Evolutionary conservation across 1,140 invertebrate species (phyloP), one percentile per base, ranked within the genome.

Genomic region (Drosophila paulistorum): DNA sequence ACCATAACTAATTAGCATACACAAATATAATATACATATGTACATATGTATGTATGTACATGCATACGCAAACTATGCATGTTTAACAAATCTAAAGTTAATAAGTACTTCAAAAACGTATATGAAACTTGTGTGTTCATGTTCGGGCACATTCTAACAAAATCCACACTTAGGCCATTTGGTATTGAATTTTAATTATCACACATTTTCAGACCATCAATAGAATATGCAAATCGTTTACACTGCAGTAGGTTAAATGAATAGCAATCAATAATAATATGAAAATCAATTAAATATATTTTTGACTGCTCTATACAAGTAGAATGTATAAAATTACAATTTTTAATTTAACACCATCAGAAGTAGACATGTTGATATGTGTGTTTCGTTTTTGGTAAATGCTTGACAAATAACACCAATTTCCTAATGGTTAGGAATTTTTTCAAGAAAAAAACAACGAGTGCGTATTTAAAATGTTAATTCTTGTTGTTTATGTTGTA

Each of bases 201-300:
- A 23, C 30, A 62, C 11, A 51, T 51, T 60, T 70, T 60, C 64
- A 76, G 73, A 37, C 7, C 69, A 61, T 55, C 74, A 76, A 45
- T 68, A 37, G 11, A 10, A 62, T 74, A 73, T 74, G 70, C 72
- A 73, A 73, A 74, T 74, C 39, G 39, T 45, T 60, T 20, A 65
- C 48, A 39, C 37, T 45, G 20, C 54, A 51, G 9, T 37, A 58
- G 48, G 30, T 67, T 58, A 48, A 30, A 42, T 14, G 42, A 76
- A 55, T 69, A 30, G 26, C 39, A 13, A 65, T 76, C 74, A 69
- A 59, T 65, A 60, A 60, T 70, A 14, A 64, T 64, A 60, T 64
- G 10, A 20, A 76, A 76, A 65, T 76, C 37, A 76, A 76, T 76
- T 69, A 69, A 76, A 55, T 75, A 23, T 35, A 42, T 23, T 23